Base-by-base conservation (phyloP, 2,888 invertebrate species). In the Osmoderma eremita region DNA sequence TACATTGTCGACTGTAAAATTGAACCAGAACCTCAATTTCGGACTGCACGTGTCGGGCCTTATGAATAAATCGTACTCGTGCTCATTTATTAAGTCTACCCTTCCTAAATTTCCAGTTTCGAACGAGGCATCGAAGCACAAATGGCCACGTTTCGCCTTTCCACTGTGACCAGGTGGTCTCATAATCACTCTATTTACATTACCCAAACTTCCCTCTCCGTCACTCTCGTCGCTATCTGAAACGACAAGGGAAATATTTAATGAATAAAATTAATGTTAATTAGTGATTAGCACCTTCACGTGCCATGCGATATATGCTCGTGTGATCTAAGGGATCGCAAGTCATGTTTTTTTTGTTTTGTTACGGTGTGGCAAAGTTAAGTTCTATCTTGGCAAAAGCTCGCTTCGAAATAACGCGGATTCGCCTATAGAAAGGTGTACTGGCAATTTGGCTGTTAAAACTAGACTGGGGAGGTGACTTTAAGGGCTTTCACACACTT, bases 51-150 rank as follows among this genome's bases (percentile, higher is more conserved):
- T 98, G 81, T 99, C 98, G 0, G 98, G 98, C 48, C 98, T 86
- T 64, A 99, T 90, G 83, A 92, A 98, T 58, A 99, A 86, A 83
- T 99, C 98, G 82, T 98, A 98, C 81, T 98, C 98, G 79, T 91
- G 91, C 76, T 98, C 97, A 4, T 93, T 93, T 75, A 98, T 88
- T 74, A 96, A 89, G 79, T 97, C 97, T 0, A 97, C 97, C 71
- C 95, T 87, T n/a, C 97, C 98, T 61, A 98, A 86, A 83, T 98
- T 98, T 75, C 98, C 97, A 70, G 96, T 94, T 84, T 98, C 98
- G 82, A 95, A 98, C 13, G 96, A 94, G 1, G 98, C 97, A 84
- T 98, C 97, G 83, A 98, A 98, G 78, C 97, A 97, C 20, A 98
- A 85, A 80, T 98, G 97, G 2, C 98, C 98, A 70, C 94, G 91